Percentiles rank a stretch among this genome's conserved stretches.
Conservation (phyloP, 2,888 invertebrate species). For the Aelia acuminata region DNA sequence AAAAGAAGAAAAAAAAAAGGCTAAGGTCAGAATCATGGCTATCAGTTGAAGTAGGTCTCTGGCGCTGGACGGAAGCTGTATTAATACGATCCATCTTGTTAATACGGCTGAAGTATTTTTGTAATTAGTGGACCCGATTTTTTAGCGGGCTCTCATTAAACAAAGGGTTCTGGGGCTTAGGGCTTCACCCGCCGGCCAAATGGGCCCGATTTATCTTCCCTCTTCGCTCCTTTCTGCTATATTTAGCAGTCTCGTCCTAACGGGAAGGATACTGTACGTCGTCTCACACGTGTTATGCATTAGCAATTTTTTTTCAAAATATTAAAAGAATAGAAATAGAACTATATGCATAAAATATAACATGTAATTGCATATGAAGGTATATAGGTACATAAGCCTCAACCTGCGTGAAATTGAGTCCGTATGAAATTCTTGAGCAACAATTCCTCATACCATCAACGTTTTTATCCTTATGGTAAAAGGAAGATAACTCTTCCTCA, state of each 20-base stretch:
- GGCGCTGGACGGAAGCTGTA: slow-evolving; percentile 16
- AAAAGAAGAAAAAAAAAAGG: not conserved
- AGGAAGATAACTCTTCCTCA: too few species aligned
- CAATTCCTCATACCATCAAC: too few species aligned
- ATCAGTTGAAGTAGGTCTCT: not conserved
- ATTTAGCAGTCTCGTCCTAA: not conserved
- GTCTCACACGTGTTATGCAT: not conserved
- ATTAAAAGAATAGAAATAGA: too few species aligned
- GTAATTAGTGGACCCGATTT: slow-evolving; percentile 57
- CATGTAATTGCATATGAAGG: too few species aligned
- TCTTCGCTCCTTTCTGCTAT: not conserved
- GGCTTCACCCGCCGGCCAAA: slow-evolving; percentile 18
- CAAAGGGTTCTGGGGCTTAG: slow-evolving; percentile 54
- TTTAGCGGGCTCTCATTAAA: slow-evolving; percentile 57
- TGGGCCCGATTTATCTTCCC: slow-evolving; percentile 40
- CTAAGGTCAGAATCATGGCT: not conserved
- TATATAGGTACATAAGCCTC: too few species aligned
- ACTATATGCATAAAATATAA: too few species aligned
- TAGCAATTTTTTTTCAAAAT: too few species aligned
- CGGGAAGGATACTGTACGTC: not conserved
- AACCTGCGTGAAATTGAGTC: too few species aligned
- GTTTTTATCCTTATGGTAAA: too few species aligned
- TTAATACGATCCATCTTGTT: slow-evolving; percentile 59
- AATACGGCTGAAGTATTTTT: slow-evolving; percentile 57
- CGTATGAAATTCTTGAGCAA: too few species aligned